Conservation (phyloP, 2,888 invertebrate genomes). For the Spodoptera picta region DNA sequence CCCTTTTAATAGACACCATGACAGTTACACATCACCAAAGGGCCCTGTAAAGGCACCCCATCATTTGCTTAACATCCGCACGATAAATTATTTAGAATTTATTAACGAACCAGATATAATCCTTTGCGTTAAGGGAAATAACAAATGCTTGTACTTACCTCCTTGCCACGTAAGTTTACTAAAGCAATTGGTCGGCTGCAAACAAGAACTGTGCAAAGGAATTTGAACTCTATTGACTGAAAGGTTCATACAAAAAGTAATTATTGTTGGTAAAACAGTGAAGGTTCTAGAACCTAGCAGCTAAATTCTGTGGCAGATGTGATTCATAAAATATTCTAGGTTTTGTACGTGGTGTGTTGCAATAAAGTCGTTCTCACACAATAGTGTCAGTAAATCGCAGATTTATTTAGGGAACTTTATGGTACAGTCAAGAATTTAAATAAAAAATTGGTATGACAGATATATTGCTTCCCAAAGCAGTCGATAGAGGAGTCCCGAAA, state of each 20-base stretch:
- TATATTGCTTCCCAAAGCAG: no score
- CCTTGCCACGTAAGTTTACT: background rate
- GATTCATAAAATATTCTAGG: constrained; percentile 38
- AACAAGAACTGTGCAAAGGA: constrained; percentile 18
- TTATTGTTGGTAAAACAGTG: constrained; percentile 19
- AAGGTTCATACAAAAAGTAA: constrained; percentile 9
- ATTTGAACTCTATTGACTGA: constrained; percentile 31
- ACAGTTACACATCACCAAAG: constrained; percentile 11
- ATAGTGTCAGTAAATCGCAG: background rate
- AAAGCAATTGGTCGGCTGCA: constrained; percentile 9
- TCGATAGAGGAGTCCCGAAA: no score
- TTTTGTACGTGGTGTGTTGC: constrained; percentile 5
- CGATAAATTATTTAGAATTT: constrained; percentile 24
- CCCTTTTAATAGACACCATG: constrained; percentile 1
- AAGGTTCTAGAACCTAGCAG: constrained; percentile 23
- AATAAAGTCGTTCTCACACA: constrained; percentile 16
- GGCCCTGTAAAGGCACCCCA: constrained; percentile 15
- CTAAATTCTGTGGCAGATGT: constrained; percentile 27
- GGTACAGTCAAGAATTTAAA: no score
- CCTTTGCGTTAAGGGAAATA: constrained; percentile 11
- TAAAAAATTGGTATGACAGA: no score
- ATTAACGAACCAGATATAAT: constrained; percentile 15
- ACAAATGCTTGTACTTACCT: constrained; percentile 3
- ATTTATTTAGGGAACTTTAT: background rate
- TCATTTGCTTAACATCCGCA: constrained; percentile 8